Evolutionary conservation across 2,113 vertebrate genomes (phyloP), one percentile per base, ranked within the genome.

Genomic region (Nothocercus julius): DNA sequence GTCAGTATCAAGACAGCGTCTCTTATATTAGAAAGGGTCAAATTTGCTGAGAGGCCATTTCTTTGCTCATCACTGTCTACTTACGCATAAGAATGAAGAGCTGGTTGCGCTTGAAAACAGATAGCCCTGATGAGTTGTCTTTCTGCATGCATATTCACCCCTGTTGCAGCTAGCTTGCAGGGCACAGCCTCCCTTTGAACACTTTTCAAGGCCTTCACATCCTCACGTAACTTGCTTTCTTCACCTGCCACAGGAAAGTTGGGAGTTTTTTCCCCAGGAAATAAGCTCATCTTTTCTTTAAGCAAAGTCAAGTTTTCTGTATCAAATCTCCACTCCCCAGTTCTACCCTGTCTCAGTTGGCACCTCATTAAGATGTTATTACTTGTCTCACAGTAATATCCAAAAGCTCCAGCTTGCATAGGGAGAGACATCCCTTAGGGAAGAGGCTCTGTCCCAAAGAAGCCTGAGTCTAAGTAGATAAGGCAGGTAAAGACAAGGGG

Each of bases 201-300:
- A 7, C 24, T 16, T 32, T 54, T 28, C 25, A 36, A 3, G 3
- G 10, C 7, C 11, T 51, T 72, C 32, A 8, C 4, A 2, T 45
- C 53, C 5, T 1, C 17, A 38, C 32, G 30, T 18, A 13, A 19
- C 9, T 2, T 68, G 11, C 18, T 85, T 13, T 73, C 20, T 22
- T 11, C 12, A 58, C 7, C 24, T 16, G 24, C 42, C 44, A 42
- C 11, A 21, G 45, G n/a, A 62, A 36, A 49, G 45, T 12, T 28
- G 24, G 24, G 42, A 47, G n/a, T 47, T 36, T 34, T 4, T 47
- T 34, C 34, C 1, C 28, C 0, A 0, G 0, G 61, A 24, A 87
- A 36, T 3, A 28, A 4, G 3, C 7, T 5, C 6, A 19, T 21
- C 72, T 17, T 44, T 90, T 66, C 12, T 62, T 49, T 30, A 9